Base-by-base conservation (phyloP, 2,797 vertebrate species). In the Falco berigora region DNA sequence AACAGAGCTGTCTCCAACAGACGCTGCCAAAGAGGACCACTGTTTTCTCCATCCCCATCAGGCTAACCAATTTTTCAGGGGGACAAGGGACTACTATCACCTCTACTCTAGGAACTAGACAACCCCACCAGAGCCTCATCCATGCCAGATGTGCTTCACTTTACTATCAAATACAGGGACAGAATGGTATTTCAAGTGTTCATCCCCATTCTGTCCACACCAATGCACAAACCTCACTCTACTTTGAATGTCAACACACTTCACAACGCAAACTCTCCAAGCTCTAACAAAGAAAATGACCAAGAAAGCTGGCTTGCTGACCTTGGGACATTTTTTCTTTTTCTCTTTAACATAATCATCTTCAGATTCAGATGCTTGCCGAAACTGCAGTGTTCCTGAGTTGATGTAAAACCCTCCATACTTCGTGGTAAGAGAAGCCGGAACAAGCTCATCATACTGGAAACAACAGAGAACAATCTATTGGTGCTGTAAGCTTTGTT, bases 381-480 rank as follows among this genome's bases (percentile, higher is more conserved):
- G 98, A 96, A 99, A 99, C 25, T 99, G 98, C 74, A 99, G 98
- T 0, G 98, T 97, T 46, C 99, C 99, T 1, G 98, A 98, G 96
- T 99, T 99, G 92, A 99, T 98, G 85, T 99, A 99, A 98, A 99
- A 99, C 15, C 99, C 99, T 89, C 99, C 99, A 6, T 98, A 98
- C 87, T 98, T 99, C 1, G 99, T 99, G 12, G 98, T 99, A 87
- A 99, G 98, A 80, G 98, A 98, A 55, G 99, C 98, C 1, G 99
- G 99, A 85, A 99, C 99, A 23, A 99, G 98, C 91, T 99, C 99
- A 61, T 99, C 99, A 1, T 99, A 99, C 98, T 98, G 92, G 67
- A 95, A 84, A 76, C 3, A 38, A 86, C 30, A 84, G 47, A 95
- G 69, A 95, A 94, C 50, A 79, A 40, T 49, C 6, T 3, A n/a